Percentiles rank a stretch among this genome's conserved stretches.
Conservation (phyloP, 1,140 invertebrate genomes). For the Drosophila bocqueti region DNA sequence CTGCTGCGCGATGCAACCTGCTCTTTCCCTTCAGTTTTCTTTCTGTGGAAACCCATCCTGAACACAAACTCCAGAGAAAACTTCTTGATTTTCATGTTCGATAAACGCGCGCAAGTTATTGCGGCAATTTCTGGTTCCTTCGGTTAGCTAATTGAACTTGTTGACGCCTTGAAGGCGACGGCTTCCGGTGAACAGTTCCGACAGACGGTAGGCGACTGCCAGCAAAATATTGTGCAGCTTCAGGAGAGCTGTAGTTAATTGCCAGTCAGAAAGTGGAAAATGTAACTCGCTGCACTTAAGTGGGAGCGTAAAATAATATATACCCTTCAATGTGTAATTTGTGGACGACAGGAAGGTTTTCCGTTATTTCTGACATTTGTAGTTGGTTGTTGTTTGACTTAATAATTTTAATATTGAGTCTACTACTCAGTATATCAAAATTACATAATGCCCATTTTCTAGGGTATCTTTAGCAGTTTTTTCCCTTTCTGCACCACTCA, state of each 20-base stretch:
- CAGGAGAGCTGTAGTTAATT: conserved; percentile 35
- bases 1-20: conserved; percentile 8
- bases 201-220: conserved; percentile 3
- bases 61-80: conserved; percentile 32
- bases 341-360: background rate
- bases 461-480: background rate
- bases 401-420: background rate
- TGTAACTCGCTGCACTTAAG: background rate
- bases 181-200: conserved; percentile 20
- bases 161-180: conserved; percentile 31
- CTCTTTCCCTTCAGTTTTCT: background rate
- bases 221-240: conserved; percentile 38
- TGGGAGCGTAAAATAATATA: background rate
- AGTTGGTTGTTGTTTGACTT: background rate
- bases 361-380: background rate
- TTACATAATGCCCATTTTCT: background rate
- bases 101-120: conserved; percentile 55
- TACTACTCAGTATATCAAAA: too few species aligned
- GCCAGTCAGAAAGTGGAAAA: background rate
- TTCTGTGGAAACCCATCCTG: background rate
- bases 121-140: conserved; percentile 47
- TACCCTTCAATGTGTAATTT: background rate
- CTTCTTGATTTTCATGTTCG: conserved; percentile 69
- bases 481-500: background rate
- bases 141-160: conserved; percentile 63